Percentiles rank a stretch among this genome's conserved stretches.
These are phyloP conservation scores for Arctocebus calabarensis DNA, from an alignment of 2,797 vertebrate species.

Conservation along the genomic window DNA sequence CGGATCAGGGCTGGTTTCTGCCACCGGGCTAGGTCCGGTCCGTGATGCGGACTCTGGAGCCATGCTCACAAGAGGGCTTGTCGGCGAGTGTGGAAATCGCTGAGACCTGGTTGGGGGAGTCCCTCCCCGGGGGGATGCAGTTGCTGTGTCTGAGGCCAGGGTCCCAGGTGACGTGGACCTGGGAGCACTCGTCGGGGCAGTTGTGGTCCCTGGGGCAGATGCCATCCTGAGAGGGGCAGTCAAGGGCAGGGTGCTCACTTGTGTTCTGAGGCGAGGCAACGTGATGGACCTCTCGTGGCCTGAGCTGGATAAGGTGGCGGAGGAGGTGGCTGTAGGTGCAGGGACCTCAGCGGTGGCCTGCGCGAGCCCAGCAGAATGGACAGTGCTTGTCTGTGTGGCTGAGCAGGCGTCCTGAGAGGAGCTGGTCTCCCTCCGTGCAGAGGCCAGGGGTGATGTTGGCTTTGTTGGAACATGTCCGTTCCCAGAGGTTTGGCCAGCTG, in stretches of 20 bases:
- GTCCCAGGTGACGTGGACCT: not conserved
- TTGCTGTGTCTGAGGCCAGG: not conserved
- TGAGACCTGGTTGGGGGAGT: no score
- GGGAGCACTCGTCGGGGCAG: rapidly evolving
- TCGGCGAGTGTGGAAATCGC: not conserved
- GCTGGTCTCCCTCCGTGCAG: not conserved
- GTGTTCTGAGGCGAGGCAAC: not conserved
- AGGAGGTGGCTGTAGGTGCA: rapidly evolving
- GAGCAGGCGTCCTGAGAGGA: not conserved
- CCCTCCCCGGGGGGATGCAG: no score
- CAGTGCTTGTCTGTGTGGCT: no score
- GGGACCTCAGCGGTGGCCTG: not conserved
- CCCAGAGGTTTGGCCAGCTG: not conserved
- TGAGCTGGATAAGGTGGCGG: rapidly evolving
- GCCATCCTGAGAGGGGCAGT: rapidly evolving
- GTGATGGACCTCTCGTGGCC: rapidly evolving
- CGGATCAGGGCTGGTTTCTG: not conserved
- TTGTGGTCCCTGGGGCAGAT: not conserved
- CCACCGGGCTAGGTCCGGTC: no score
- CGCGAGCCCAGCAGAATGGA: not conserved
- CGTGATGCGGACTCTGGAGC: no score
- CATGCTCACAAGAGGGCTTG: no score
- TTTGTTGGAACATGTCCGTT: not conserved
- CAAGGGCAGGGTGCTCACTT: no score
- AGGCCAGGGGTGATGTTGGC: not conserved